Percentiles rank a stretch among this genome's conserved stretches.
Evolutionary conservation across 2,888 invertebrate genomes (phyloP).

Genomic region (Scaptomyza reducta): DNA sequence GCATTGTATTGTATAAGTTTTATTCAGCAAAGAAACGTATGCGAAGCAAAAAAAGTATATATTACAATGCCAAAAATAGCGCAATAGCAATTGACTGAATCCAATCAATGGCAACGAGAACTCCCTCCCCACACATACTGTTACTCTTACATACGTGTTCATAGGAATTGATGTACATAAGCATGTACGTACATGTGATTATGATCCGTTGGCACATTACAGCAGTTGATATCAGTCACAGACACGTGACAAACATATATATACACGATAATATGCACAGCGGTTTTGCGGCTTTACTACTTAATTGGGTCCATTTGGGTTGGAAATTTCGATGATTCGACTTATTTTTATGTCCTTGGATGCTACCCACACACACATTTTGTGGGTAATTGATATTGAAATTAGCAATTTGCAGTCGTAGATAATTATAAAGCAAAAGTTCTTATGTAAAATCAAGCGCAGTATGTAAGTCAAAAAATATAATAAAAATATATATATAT

Average conservation of each 20-base stretch:
- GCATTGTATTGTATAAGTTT: too few relatives aligned
- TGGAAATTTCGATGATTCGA: constrained; percentile 39
- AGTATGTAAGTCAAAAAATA: neutral
- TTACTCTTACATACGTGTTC: neutral
- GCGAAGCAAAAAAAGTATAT: neutral
- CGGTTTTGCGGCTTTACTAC: constrained; percentile 20
- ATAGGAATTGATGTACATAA: neutral
- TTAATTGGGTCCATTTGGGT: constrained; percentile 41
- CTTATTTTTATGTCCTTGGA: constrained; percentile 50
- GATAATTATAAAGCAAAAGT: constrained; percentile 25
- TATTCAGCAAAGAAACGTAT: too few relatives aligned
- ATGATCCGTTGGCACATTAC: constrained; percentile 17
- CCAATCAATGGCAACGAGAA: constrained; percentile 48
- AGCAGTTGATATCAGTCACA: constrained; percentile 37
- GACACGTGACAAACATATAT: constrained; percentile 16
- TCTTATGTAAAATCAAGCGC: neutral
- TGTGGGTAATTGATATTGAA: constrained; percentile 63
- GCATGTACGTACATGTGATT: neutral
- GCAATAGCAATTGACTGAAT: constrained; percentile 35
- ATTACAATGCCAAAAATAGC: constrained; percentile 43
- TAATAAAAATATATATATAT: neutral
- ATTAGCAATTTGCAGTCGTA: constrained; percentile 52
- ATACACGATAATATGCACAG: constrained; percentile 4
- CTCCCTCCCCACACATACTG: too few relatives aligned
- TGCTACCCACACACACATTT: neutral